Evolutionary conservation across 2,888 invertebrate genomes (phyloP).

Genomic region (Tridacna gigas): DNA sequence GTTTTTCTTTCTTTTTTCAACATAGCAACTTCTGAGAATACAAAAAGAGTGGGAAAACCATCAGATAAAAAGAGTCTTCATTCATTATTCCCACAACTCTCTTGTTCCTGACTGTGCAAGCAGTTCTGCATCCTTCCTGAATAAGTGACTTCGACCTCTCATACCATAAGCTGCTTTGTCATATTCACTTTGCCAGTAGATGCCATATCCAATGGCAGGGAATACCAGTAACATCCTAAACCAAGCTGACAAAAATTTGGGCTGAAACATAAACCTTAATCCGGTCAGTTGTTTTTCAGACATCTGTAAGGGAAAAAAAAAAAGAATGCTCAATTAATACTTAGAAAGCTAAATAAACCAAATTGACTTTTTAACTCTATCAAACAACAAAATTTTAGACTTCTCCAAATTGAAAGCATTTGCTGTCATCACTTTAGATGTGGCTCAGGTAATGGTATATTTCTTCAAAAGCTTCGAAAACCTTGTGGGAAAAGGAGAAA

Average conservation of each 20-base stretch:
- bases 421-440: background rate
- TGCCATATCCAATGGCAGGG: background rate
- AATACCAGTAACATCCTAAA: background rate
- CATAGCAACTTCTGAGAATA: too few relatives aligned
- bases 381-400: too few relatives aligned
- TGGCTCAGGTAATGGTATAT: background rate
- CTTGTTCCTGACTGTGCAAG: conserved; percentile 29
- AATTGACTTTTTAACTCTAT: too few relatives aligned
- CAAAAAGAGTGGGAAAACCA: too few relatives aligned
- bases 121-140: conserved; percentile 30
- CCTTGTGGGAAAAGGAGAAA: too few relatives aligned
- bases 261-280: conserved; percentile 41
- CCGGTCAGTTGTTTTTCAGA: conserved; percentile 34
- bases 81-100: conserved; percentile 40
- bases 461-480: background rate
- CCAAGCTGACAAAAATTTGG: conserved; percentile 24
- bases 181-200: conserved; percentile 24
- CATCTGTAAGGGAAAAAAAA: conserved; percentile 18
- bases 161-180: conserved; percentile 56
- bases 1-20: background rate
- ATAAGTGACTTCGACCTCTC: conserved; percentile 50
- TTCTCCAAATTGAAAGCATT: background rate
- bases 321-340: background rate
- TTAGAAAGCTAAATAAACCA: too few relatives aligned
- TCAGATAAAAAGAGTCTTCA: too few relatives aligned